A percentile compares a stretch with the other conserved stretches of the same genome.
phyloP scores from a whole-genome alignment of 1,140 invertebrate species.

The Drosophila arawakana region DNA sequence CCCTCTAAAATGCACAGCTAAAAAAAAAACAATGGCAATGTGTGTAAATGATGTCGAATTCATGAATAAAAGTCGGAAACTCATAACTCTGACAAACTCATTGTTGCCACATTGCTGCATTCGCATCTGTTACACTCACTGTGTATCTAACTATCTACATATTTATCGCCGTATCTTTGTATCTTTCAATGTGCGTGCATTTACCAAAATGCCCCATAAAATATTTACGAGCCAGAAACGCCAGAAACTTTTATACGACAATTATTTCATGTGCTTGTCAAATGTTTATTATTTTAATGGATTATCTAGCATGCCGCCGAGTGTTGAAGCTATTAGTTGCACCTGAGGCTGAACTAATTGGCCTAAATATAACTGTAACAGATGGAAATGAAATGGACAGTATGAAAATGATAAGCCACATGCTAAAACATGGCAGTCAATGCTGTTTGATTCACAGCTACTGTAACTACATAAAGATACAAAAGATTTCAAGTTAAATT shows the following conservation, averaged over 20 bases:
- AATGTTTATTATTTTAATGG: slow-evolving; percentile 47
- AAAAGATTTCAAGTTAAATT: too few relatives aligned
- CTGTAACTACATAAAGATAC: not conserved
- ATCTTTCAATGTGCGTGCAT: slow-evolving; percentile 27
- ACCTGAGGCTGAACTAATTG: slow-evolving; percentile 35
- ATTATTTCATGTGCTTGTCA: slow-evolving; percentile 45
- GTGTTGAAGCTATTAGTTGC: slow-evolving; percentile 7
- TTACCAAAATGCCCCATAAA: slow-evolving; percentile 38
- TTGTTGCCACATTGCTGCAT: slow-evolving; percentile 44
- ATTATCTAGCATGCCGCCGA: slow-evolving; percentile 17
- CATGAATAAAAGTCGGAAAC: slow-evolving; percentile 53
- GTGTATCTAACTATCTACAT: not conserved
- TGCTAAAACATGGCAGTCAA: not conserved
- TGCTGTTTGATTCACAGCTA: not conserved
- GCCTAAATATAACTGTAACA: slow-evolving; percentile 5
- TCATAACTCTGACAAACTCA: slow-evolving; percentile 46
- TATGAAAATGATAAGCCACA: slow-evolving; percentile 2
- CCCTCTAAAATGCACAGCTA: not conserved
- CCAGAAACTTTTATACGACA: slow-evolving; percentile 46
- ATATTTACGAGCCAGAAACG: slow-evolving; percentile 39
- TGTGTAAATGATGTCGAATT: slow-evolving; percentile 57
- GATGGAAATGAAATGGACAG: slow-evolving; percentile 2
- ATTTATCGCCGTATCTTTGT: slow-evolving; percentile 10
- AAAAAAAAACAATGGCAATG: slow-evolving; percentile 47
- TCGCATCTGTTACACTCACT: slow-evolving; percentile 1